Percentiles rank a stretch among this genome's conserved stretches.
Conservation (phyloP, 2,888 invertebrate genomes). For the Pandemis corylana region DNA sequence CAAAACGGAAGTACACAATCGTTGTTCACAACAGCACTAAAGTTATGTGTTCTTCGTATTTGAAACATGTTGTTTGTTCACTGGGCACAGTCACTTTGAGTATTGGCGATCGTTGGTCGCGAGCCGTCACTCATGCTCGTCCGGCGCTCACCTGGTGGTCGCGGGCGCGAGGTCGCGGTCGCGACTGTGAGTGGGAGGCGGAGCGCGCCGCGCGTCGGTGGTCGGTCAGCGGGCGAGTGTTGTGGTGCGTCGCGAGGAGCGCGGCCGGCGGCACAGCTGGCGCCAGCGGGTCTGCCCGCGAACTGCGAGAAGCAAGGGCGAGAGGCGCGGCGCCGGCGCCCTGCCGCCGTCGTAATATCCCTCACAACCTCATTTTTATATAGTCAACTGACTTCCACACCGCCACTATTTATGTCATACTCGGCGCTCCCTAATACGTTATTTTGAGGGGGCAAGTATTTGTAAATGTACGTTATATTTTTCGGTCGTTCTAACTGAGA, state of each 20-base stretch:
- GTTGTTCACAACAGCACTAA: slow-evolving; percentile 62
- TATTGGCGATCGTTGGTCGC: slow-evolving; percentile 56
- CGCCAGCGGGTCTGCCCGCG: slow-evolving; percentile 74
- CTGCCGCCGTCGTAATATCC: slow-evolving; percentile 71
- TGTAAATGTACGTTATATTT: slow-evolving; percentile 74
- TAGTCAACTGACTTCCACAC: slow-evolving; percentile 83
- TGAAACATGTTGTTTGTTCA: slow-evolving; percentile 69
- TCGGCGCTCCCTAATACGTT: slow-evolving; percentile 79
- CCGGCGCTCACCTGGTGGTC: slow-evolving; percentile 46
- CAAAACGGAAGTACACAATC: slow-evolving; percentile 62
- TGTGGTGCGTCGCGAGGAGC: slow-evolving; percentile 42
- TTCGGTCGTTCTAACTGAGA: slow-evolving; percentile 61
- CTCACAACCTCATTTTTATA: slow-evolving; percentile 81
- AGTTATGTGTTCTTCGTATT: slow-evolving; percentile 57
- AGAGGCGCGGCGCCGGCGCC: slow-evolving; percentile 79
- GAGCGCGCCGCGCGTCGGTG: slow-evolving; percentile 43
- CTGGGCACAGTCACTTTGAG: slow-evolving; percentile 66
- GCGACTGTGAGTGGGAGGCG: slow-evolving; percentile 45
- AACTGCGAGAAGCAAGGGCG: slow-evolving; percentile 68
- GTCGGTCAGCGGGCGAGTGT: slow-evolving; percentile 44
- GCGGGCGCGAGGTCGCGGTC: slow-evolving; percentile 45
- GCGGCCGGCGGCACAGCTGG: slow-evolving; percentile 68
- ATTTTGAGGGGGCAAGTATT: slow-evolving; percentile 78
- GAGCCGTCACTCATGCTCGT: slow-evolving; percentile 63
- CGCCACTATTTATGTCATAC: slow-evolving; percentile 83